Evolutionary conservation across 2,113 vertebrate species (phyloP).

Genomic region (Sialia sialis): DNA sequence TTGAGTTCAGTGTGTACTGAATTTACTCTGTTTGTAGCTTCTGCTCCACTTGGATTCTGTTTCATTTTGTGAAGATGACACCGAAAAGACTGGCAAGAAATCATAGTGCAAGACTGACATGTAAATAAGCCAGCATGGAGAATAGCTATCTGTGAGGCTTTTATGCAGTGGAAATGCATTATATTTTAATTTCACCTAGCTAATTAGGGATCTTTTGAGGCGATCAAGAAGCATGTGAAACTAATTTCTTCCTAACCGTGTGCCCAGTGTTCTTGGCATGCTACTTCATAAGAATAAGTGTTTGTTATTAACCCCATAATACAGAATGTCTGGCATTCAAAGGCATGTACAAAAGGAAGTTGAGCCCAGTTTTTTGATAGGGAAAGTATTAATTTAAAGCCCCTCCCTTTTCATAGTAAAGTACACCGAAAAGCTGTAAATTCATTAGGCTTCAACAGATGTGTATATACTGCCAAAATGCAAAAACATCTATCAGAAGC

Average conservation of each 20-base stretch:
- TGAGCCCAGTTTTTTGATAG: not conserved
- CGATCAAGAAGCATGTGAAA: constrained; percentile 58
- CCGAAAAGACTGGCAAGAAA: constrained; percentile 52
- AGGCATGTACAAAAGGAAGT: not conserved
- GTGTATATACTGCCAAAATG: not conserved
- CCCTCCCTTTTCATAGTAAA: not conserved
- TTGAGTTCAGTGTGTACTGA: constrained; percentile 15
- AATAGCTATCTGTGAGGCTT: constrained; percentile 32
- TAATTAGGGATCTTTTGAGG: constrained; percentile 56
- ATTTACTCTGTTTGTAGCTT: constrained; percentile 58
- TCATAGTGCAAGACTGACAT: constrained; percentile 44
- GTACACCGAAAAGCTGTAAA: not conserved
- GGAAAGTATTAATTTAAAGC: not conserved
- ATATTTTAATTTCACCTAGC: constrained; percentile 47
- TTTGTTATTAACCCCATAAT: constrained; percentile 53
- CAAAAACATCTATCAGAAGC: not conserved
- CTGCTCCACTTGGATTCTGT: constrained; percentile 41
- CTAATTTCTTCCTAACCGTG: constrained; percentile 57
- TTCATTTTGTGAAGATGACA: constrained; percentile 56
- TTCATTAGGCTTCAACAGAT: not conserved
- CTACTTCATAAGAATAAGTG: constrained; percentile 27
- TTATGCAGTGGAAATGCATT: constrained; percentile 39
- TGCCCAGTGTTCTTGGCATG: constrained; percentile 50
- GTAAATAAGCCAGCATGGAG: constrained; percentile 41
- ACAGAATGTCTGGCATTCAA: constrained; percentile 29